Evolutionary conservation across 2,888 invertebrate species (phyloP).

Genomic region (Malacosoma neustria): DNA sequence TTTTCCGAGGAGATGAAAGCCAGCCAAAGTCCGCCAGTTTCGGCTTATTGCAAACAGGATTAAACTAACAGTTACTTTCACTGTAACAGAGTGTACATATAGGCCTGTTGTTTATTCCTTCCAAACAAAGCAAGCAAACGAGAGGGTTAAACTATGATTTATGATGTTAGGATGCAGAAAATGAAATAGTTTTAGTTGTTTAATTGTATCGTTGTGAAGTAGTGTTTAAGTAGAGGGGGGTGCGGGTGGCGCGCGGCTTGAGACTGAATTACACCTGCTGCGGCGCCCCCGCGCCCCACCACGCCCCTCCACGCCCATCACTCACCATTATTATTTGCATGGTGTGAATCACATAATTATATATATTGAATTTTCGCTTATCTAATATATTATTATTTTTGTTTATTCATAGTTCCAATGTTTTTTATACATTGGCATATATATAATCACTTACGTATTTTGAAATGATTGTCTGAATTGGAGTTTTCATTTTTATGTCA

Average conservation of each 20-base stretch:
- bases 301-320: conserved; percentile 46
- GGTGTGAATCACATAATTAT: no score
- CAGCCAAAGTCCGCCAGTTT: conserved; percentile 36
- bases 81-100: conserved; percentile 52
- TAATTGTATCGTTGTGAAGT: conserved; percentile 70
- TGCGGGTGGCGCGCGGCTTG: conserved; percentile 54
- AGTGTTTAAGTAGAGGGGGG: conserved; percentile 59
- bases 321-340: no score
- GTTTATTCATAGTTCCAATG: conserved; percentile 61
- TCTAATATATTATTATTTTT: conserved; percentile 51
- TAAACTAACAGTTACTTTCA: conserved; percentile 40
- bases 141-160: conserved; percentile 56
- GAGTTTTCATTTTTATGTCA: conserved; percentile 41
- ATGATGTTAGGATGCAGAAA: conserved; percentile 57
- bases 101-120: conserved; percentile 64
- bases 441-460: conserved; percentile 56
- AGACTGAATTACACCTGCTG: conserved; percentile 69
- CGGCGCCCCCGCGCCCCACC: conserved; percentile 39
- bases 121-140: conserved; percentile 53
- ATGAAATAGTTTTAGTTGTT: conserved; percentile 61
- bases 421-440: conserved; percentile 61
- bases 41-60: conserved; percentile 37
- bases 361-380: conserved; percentile 45
- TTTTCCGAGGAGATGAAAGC: conserved; percentile 11
- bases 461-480: conserved; percentile 49